phyloP scores from a whole-genome alignment of 2,113 vertebrate genomes.

The Globicephala melas region DNA sequence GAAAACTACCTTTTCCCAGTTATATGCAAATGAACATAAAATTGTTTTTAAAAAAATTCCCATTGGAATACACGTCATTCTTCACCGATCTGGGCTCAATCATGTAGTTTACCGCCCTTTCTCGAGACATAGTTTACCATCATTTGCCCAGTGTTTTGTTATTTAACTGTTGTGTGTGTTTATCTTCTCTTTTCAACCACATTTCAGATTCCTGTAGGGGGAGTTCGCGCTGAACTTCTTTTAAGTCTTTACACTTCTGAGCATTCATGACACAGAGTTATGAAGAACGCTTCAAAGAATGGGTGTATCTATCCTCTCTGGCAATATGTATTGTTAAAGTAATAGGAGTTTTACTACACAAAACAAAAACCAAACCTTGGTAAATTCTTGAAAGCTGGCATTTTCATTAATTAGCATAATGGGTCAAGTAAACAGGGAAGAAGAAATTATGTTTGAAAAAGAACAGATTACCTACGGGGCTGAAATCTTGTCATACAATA shows the following conservation, averaged over 20 bases:
- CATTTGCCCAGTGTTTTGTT: neutral
- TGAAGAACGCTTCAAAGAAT: neutral
- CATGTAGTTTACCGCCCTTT: neutral
- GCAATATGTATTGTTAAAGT: neutral
- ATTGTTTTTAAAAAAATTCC: neutral
- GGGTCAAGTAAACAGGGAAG: slow-evolving; percentile 20
- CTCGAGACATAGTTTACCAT: neutral
- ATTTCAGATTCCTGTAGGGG: neutral
- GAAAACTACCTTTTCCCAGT: neutral
- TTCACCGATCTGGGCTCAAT: neutral
- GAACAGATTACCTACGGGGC: neutral
- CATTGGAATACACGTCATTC: neutral
- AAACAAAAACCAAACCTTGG: neutral
- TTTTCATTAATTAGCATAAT: slow-evolving; percentile 58
- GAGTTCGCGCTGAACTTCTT: neutral
- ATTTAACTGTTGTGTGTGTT: neutral
- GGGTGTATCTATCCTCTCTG: neutral
- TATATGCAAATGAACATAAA: neutral
- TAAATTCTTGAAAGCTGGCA: neutral
- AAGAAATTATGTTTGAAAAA: slow-evolving; percentile 39
- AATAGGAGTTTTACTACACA: neutral
- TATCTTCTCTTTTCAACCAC: slow-evolving; percentile 36
- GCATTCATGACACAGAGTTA: neutral
- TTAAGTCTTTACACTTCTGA: neutral
- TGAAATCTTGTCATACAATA: slow-evolving; percentile 33